Percentiles rank a stretch among this genome's conserved stretches.
phyloP scores from a whole-genome alignment of 2,113 vertebrate genomes.

The Grallaria varia region DNA sequence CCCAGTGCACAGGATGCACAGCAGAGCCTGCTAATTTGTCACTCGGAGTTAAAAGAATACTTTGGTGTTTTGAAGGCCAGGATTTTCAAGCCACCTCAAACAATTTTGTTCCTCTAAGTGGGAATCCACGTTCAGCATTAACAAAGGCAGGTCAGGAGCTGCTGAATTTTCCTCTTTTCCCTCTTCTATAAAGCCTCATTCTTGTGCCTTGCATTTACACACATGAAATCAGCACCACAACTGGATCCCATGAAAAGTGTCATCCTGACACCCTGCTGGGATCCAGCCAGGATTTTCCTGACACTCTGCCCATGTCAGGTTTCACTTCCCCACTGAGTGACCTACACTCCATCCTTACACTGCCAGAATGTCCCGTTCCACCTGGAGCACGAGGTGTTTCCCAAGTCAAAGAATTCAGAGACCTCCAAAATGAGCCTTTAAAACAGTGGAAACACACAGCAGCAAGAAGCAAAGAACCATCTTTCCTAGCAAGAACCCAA shows the following conservation, averaged over 20 bases:
- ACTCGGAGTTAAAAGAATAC: neutral
- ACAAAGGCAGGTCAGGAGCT: accelerated
- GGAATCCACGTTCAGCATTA: accelerated
- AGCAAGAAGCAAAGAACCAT: neutral
- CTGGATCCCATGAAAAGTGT: neutral
- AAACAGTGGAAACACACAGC: accelerated
- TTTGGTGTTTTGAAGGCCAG: neutral
- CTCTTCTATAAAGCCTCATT: neutral
- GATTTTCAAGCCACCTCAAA: neutral
- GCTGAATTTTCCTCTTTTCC: neutral
- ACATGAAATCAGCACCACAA: accelerated
- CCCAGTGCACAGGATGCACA: conserved; percentile 48
- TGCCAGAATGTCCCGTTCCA: accelerated
- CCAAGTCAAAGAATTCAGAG: neutral
- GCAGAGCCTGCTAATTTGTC: conserved; percentile 49
- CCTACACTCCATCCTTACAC: accelerated
- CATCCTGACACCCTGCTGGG: accelerated
- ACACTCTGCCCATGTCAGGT: accelerated
- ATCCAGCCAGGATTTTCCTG: neutral
- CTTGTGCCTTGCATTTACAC: neutral
- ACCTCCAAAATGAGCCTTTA: neutral
- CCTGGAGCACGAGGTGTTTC: neutral
- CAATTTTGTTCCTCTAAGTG: neutral
- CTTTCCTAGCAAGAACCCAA: neutral
- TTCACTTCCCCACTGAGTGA: neutral